Base-by-base conservation (phyloP, 2,113 vertebrate genomes). In the Panthera tigris region DNA sequence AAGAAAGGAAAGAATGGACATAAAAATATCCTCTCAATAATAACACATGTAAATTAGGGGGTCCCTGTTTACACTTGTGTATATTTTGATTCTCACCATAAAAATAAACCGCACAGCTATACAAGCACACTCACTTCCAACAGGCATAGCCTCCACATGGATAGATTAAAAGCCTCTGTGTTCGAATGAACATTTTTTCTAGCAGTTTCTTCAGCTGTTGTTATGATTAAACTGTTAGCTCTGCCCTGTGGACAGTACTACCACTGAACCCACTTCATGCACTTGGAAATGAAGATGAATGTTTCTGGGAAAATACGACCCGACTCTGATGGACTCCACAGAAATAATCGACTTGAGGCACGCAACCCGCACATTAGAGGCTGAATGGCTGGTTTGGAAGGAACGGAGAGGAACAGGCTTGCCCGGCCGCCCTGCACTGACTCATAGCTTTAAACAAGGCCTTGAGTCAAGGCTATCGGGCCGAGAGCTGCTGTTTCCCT, bases 371-470 rank as follows among this genome's bases (percentile, higher is more conserved):
- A 98, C 98, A 99, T 99, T 98, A 99, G 98, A 39, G 95, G 96
- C 98, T 98, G 98, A 99, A 98, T 98, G 98, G 97, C 98, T 97
- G 97, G 97, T 96, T 98, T 98, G 98, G 98, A 98, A 97, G 74
- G 97, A 96, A 96, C 96, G 96, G 92, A 98, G 98, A 97, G 98
- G 97, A 94, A 96, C 98, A 87, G 97, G 95, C 98, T 98, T 98
- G 98, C 97, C 97, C 97, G 98, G 97, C 98, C 95, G 97, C 98
- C 48, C 97, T 89, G 93, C 98, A 98, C 97, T 99, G 99, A 99
- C 98, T 99, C 99, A 99, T 99, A 97, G 98, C 96, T 98, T 98
- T 48, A 98, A 99, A 99, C 99, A 99, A 99, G 99, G 99, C 98
- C 95, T 98, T 95, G 98, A 99, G 98, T 99, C 99, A 99, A 97